A percentile compares a stretch with the other conserved stretches of the same genome.
Conservation (phyloP, 2,113 vertebrate genomes). For the Origma solitaria region DNA sequence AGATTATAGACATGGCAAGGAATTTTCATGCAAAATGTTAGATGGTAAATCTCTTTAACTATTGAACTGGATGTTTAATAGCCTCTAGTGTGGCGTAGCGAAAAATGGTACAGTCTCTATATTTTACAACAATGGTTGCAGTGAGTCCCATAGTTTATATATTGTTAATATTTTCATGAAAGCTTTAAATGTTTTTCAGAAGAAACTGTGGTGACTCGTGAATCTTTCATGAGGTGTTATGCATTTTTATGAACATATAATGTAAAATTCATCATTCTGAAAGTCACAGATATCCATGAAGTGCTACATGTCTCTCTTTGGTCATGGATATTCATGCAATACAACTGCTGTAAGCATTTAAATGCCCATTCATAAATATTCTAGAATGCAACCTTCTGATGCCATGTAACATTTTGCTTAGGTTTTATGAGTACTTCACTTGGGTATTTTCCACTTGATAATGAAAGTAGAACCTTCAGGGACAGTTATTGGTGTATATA, state of each 20-base stretch:
- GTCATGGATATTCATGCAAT: constrained; percentile 38
- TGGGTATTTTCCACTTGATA: constrained; percentile 22
- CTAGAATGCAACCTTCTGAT: background rate
- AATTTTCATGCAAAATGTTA: background rate
- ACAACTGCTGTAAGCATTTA: background rate
- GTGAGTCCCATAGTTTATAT: constrained; percentile 25
- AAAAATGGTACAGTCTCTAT: background rate
- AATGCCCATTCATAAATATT: constrained; percentile 33
- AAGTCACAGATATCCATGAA: constrained; percentile 26
- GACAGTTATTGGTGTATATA: background rate
- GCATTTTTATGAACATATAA: constrained; percentile 43
- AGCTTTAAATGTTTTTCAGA: constrained; percentile 44
- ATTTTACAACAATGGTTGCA: constrained; percentile 43
- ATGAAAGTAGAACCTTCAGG: constrained; percentile 15
- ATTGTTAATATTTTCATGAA: constrained; percentile 61
- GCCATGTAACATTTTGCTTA: constrained; percentile 16
- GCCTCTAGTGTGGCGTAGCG: background rate
- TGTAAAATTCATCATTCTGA: constrained; percentile 39
- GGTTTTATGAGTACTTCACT: background rate
- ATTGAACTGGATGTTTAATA: constrained; percentile 1
- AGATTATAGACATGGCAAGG: background rate
- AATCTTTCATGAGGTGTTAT: background rate
- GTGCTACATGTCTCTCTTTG: background rate
- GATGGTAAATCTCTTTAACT: constrained; percentile 8
- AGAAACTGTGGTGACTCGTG: background rate